These are phyloP conservation scores for Clusia tigrina DNA, from an alignment of 2,888 invertebrate genomes.

Conservation along the genomic window DNA sequence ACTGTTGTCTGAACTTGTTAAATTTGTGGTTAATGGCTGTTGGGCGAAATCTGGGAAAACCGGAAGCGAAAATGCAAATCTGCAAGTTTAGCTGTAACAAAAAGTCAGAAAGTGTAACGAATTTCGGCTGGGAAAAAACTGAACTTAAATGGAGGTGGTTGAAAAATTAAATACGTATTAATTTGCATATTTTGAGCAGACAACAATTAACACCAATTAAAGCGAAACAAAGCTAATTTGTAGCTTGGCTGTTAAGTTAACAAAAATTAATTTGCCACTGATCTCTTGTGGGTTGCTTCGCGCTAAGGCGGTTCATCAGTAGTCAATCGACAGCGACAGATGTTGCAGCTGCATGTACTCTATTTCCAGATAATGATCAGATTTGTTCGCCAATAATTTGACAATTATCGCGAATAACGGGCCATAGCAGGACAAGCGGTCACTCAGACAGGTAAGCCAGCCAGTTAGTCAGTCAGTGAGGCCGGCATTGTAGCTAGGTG, in stretches of 20 bases:
- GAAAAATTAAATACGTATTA: neutral
- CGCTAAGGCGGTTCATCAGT: neutral
- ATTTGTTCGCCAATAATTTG: neutral
- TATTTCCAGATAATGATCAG: neutral
- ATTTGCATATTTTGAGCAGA: neutral
- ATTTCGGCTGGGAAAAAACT: neutral
- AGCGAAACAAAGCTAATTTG: slow-evolving; percentile 1
- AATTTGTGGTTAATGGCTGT: too few relatives aligned
- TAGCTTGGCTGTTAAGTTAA: neutral
- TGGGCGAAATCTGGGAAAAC: neutral
- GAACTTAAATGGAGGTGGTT: too few relatives aligned
- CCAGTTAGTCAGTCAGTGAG: too few relatives aligned
- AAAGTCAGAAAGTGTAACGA: slow-evolving; percentile 8
- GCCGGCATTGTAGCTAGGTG: too few relatives aligned
- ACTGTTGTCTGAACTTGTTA: neutral
- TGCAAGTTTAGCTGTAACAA: neutral
- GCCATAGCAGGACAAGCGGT: neutral
- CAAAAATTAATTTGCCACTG: too few relatives aligned
- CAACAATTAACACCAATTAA: neutral
- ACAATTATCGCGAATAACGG: neutral
- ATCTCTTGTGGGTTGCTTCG: neutral
- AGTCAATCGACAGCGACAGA: neutral
- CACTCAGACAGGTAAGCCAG: neutral
- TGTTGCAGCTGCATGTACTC: neutral
- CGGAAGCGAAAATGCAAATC: slow-evolving; percentile 7